These are phyloP conservation scores for Deilephila elpenor DNA, from an alignment of 2,888 invertebrate species.

Conservation along the genomic window DNA sequence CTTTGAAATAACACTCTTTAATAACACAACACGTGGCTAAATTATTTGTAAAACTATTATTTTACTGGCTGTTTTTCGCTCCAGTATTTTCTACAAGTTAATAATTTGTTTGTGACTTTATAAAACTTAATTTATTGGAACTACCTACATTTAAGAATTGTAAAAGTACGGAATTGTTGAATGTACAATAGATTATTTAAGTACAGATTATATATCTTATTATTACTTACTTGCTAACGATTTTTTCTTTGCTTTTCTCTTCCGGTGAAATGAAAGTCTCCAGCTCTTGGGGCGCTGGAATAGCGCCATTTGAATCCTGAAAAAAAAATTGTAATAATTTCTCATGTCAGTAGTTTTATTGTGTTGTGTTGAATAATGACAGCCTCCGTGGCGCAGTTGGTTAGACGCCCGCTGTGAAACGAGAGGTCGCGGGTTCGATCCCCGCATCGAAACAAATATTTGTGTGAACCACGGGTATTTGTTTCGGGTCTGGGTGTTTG, in stretches of 20 bases:
- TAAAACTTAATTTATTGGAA: not conserved
- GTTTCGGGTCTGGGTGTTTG: too few species aligned
- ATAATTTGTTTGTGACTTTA: not conserved
- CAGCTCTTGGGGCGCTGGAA: conserved; percentile 87
- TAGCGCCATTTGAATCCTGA: conserved; percentile 74
- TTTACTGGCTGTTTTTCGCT: too few species aligned
- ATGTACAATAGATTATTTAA: not conserved
- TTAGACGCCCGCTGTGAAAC: too few species aligned
- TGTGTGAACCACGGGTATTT: too few species aligned
- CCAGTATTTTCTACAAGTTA: too few species aligned
- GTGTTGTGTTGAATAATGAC: too few species aligned
- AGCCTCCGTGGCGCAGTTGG: too few species aligned
- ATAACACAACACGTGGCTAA: too few species aligned
- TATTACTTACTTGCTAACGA: conserved; percentile 80
- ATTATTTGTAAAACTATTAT: too few species aligned
- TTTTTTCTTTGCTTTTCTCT: conserved; percentile 84
- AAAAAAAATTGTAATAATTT: conserved; percentile 33
- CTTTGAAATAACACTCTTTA: not conserved
- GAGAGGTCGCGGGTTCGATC: too few species aligned
- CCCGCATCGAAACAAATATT: too few species aligned
- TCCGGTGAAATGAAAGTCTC: conserved; percentile 92
- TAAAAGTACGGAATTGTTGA: not conserved
- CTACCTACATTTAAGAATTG: not conserved
- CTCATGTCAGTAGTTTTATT: not conserved
- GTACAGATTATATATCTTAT: not conserved